Conservation (phyloP, 2,888 invertebrate species). For the Dinocampus coccinellae region DNA sequence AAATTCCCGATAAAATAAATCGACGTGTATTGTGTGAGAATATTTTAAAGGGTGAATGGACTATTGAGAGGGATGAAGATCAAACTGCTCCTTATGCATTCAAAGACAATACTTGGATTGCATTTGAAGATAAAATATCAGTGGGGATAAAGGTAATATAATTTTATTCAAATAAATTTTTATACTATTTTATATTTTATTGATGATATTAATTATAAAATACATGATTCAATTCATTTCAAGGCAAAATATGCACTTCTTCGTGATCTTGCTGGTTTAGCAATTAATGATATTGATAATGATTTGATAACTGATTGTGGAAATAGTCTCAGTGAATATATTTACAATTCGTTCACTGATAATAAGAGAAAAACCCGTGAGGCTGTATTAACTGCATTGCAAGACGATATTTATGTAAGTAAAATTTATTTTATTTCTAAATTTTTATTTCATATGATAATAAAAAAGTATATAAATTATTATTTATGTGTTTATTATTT, state of each 20-base stretch:
- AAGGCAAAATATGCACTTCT: constrained; percentile 80
- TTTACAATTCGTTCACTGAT: constrained; percentile 60
- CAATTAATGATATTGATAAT: constrained; percentile 73
- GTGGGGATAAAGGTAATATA: constrained; percentile 76
- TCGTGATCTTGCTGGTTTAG: constrained; percentile 79
- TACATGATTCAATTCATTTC: constrained; percentile 30
- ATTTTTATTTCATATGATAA: neutral
- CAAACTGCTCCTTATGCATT: constrained; percentile 83
- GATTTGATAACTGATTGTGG: constrained; percentile 69
- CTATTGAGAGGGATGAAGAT: constrained; percentile 82
- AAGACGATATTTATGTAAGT: constrained; percentile 66
- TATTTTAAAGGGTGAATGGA: constrained; percentile 77
- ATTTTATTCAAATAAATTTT: no score
- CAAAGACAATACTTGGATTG: constrained; percentile 79
- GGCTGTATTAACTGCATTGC: constrained; percentile 67
- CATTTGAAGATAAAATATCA: constrained; percentile 82
- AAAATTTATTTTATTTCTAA: neutral
- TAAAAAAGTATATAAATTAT: no score
- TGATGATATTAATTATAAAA: neutral
- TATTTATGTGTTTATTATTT: no score
- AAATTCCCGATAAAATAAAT: constrained; percentile 72
- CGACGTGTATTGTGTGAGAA: constrained; percentile 72
- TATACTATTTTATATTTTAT: no score
- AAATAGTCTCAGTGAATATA: constrained; percentile 55
- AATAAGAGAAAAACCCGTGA: constrained; percentile 68